These are phyloP conservation scores for Neodiprion virginianus DNA, from an alignment of 1,140 invertebrate species.

Conservation along the genomic window DNA sequence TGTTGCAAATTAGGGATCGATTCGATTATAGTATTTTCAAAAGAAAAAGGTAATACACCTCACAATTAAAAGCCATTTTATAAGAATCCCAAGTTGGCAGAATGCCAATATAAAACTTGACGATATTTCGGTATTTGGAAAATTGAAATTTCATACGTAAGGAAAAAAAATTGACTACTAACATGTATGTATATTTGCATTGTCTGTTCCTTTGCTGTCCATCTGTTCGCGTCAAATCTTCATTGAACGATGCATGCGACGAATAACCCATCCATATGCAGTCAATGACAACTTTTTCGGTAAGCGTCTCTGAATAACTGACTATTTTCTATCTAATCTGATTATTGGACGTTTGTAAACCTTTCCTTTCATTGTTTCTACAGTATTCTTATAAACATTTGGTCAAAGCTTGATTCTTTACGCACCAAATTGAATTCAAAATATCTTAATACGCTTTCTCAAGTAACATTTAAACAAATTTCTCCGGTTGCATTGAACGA, in stretches of 20 bases:
- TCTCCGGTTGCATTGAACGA: background rate
- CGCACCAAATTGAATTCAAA: background rate
- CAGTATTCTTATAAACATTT: background rate
- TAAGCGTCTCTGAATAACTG: constrained; percentile 69
- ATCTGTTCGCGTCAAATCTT: constrained; percentile 42
- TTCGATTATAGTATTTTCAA: too few relatives aligned
- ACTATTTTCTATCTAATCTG: constrained; percentile 17
- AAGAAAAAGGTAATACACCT: too few relatives aligned
- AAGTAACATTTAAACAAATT: constrained; percentile 22
- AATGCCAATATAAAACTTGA: too few relatives aligned
- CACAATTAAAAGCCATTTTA: too few relatives aligned
- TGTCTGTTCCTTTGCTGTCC: constrained; percentile 50
- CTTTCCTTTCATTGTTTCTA: constrained; percentile 27
- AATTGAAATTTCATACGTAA: background rate
- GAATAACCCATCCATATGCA: constrained; percentile 62
- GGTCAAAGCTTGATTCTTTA: background rate
- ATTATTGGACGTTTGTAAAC: constrained; percentile 25
- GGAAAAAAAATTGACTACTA: constrained; percentile 27
- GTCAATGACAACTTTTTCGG: constrained; percentile 99
- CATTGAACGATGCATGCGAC: constrained; percentile 54
- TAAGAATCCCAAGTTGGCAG: too few relatives aligned
- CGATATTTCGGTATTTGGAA: background rate
- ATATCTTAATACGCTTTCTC: constrained; percentile 25
- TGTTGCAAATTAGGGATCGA: too few relatives aligned
- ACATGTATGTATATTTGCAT: constrained; percentile 49